Percentiles rank a stretch among this genome's conserved stretches.
Evolutionary conservation across 2,113 vertebrate species (phyloP).

Genomic region (Coptodon bakossiorum): DNA sequence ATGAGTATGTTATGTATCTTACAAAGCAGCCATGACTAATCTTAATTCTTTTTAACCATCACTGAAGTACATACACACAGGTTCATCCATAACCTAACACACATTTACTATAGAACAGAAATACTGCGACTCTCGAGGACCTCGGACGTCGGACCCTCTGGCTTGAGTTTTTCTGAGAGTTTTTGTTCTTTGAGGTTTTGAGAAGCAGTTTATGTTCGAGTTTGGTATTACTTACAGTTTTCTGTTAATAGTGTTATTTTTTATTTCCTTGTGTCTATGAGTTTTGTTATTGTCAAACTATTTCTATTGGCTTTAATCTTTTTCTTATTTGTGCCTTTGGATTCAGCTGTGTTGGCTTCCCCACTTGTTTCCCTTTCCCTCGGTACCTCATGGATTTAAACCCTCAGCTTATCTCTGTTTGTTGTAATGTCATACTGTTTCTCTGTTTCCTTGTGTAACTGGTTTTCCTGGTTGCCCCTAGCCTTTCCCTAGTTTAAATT

Average conservation of each 20-base stretch:
- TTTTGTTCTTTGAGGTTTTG: neutral
- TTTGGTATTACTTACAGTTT: neutral
- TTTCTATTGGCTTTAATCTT: neutral
- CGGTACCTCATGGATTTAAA: neutral
- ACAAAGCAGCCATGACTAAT: constrained; percentile 37
- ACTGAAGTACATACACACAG: neutral
- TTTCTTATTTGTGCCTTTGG: neutral
- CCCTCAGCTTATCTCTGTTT: neutral
- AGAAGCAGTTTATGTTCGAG: neutral
- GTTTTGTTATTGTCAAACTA: neutral
- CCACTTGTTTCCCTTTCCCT: neutral
- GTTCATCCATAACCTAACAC: neutral
- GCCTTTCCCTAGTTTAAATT: neutral
- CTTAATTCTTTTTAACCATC: neutral
- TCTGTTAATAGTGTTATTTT: neutral
- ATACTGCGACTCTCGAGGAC: neutral
- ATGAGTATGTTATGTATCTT: neutral
- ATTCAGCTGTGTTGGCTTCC: neutral
- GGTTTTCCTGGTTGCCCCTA: neutral
- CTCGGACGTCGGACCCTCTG: neutral
- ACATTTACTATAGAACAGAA: neutral
- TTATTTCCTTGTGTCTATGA: neutral
- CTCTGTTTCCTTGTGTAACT: neutral
- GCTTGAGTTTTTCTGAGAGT: neutral
- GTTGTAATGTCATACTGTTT: neutral